These are phyloP conservation scores for Hippopotamyrus pictus DNA, from an alignment of 2,797 vertebrate species.

Conservation along the genomic window DNA sequence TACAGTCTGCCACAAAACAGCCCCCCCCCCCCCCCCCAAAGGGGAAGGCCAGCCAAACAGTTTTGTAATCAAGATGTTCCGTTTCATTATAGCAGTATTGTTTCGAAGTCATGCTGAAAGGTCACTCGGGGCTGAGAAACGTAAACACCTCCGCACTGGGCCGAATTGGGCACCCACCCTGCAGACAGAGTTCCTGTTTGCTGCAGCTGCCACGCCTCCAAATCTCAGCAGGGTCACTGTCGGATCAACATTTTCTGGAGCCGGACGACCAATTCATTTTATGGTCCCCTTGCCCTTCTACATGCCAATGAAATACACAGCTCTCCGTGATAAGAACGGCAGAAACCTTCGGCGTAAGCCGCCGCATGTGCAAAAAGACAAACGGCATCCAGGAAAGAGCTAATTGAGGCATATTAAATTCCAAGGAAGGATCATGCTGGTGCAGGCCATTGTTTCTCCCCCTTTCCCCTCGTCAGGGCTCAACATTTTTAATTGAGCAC, in stretches of 20 bases:
- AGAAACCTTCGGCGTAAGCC: not conserved
- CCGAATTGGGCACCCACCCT: not conserved
- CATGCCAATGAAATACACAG: not conserved
- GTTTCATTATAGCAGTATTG: not conserved
- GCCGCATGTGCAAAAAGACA: not conserved
- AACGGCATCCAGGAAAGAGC: constrained; percentile 3
- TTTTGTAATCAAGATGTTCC: not conserved
- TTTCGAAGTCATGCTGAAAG: not conserved
- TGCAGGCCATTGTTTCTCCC: not conserved
- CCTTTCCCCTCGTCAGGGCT: not conserved
- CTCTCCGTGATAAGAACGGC: not conserved
- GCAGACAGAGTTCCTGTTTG: not conserved
- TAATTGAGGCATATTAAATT: not conserved
- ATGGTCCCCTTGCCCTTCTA: not conserved
- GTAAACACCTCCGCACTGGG: not conserved
- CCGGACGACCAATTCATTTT: not conserved
- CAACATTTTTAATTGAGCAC: constrained; percentile 22
- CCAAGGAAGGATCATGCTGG: not conserved
- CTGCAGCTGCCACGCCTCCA: not conserved
- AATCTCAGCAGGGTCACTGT: not conserved
- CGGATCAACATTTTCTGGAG: not conserved
- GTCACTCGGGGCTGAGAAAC: not conserved
- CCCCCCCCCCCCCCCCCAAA: not conserved
- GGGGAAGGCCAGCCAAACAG: not conserved
- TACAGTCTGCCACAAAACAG: not conserved